Conservation (phyloP, 2,113 vertebrate species). For the Odontophorus gujanensis region DNA sequence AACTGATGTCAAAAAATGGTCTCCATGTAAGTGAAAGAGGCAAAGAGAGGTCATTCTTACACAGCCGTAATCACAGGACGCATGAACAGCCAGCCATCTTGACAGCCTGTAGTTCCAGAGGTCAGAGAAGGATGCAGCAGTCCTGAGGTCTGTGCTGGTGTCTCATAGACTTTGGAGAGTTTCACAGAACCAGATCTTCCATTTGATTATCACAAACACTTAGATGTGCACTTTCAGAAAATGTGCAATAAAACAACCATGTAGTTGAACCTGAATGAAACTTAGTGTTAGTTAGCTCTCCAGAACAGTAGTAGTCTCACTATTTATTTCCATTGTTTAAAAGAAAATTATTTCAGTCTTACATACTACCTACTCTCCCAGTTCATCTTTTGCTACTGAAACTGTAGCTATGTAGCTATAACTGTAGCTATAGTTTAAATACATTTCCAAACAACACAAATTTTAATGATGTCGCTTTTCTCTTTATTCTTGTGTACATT, state of each 20-base stretch:
- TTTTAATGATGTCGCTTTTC: not conserved
- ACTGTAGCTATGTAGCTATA: not conserved
- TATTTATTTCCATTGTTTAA: not conserved
- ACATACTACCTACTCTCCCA: not conserved
- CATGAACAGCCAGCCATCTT: not conserved
- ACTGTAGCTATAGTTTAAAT: not conserved
- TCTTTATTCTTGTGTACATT: not conserved
- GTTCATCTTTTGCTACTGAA: not conserved
- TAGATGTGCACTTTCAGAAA: not conserved
- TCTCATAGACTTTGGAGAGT: not conserved
- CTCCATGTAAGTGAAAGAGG: not conserved
- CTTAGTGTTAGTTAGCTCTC: not conserved
- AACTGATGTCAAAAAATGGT: not conserved
- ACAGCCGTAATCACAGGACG: not conserved
- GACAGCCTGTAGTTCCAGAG: not conserved
- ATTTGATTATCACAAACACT: not conserved
- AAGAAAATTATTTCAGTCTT: not conserved
- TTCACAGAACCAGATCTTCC: not conserved
- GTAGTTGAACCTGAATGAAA: not conserved
- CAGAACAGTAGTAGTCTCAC: not conserved
- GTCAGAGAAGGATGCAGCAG: not conserved
- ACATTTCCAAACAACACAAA: not conserved
- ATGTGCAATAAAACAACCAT: not conserved
- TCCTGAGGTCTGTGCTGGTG: not conserved
- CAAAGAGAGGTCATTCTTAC: not conserved